Evolutionary conservation across 2,888 invertebrate genomes (phyloP), one percentile per base, ranked within the genome.

Genomic region (Phengaris alcon): DNA sequence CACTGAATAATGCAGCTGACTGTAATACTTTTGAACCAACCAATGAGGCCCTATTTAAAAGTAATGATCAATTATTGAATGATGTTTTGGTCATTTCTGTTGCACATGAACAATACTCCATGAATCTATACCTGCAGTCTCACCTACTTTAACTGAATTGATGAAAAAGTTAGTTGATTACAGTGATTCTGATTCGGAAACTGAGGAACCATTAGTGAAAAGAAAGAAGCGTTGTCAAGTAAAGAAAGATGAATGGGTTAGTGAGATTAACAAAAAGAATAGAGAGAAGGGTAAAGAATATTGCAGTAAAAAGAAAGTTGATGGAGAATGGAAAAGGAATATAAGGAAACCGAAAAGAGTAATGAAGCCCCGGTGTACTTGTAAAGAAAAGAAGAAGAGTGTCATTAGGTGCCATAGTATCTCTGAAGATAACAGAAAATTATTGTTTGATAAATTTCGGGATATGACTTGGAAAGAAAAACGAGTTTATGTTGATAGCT

Each of bases 231-330:
- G 78, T 54, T 78, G 78, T 59, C 76, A 78, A 74, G 77, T 78
- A 76, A 78, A 76, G 74, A 77, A 77, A 64, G 77, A 77, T 57
- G 75, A 77, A 69, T 77, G 75, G 77, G 70, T 68, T 72, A 73
- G 74, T 70, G 77, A 76, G 74, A 75, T 77, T 74, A 77, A 77
- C 55, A 77, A 76, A 77, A 76, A 78, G 46, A 75, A 77, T 44
- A 75, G 75, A 76, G 76, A 78, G 68, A 76, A 64, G 70, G 75
- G 74, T 72, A 77, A 74, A 74, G 72, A 74, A 74, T 76, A 74
- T 75, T 75, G 52, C 74, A 70, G 74, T 74, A 77, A 70, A 74
- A 77, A 75, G 72, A 76, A 76, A 76, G 64, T 74, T 64, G 73
- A 76, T 72, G 76, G 75, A 64, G 68, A 74, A 74, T 75, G 75